Base-by-base conservation (phyloP, 2,113 vertebrate species). In the Ceyx margarethae region DNA sequence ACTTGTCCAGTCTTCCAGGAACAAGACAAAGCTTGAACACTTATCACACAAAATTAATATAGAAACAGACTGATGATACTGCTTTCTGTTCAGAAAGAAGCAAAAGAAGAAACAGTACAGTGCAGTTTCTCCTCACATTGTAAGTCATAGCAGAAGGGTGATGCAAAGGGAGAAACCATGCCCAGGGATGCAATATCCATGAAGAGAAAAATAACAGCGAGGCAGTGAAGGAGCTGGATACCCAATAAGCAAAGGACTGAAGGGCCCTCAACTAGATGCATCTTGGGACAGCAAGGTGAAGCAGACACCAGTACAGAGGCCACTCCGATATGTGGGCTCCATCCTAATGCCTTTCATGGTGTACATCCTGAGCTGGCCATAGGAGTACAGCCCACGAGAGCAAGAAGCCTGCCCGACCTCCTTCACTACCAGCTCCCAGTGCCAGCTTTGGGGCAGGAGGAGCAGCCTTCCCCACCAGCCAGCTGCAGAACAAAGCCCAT, bases 361-460 rank as follows among this genome's bases (percentile, higher is more conserved):
- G 13, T 28, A 33, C 2, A 1, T 0, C 1, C 20, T 0, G 0
- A 81, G 46, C 11, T 22, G 54, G 45, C 43, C 6, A 5, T 29
- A 7, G 7, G 31, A 67, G 15, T 13, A 29, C 0, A 0, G 17
- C 22, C 11, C 15, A 42, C 15, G 20, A 68, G 37, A 71, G 60
- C 35, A 42, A n/a, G 31, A 0, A 66, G 22, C 53, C 40, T 29
- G 57, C 31, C 42, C 2, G 1, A 22, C 15, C 28, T 66, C 42
- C 48, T 53, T 68, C 15, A 11, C 65, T 13, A 7, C 5, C 3
- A 51, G 31, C 51, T 22, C 42, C 40, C 33, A 43, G n/a, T 53
- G 40, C 5, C 5, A 0, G 12, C 15, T 37, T 43, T 64, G 43
- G 64, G 29, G 11, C 42, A 60, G 50, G 10, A 73, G 21, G 6